Percentiles rank a stretch among this genome's conserved stretches.
These are phyloP conservation scores for Heliconius erato DNA, from an alignment of 2,888 invertebrate genomes.

Conservation along the genomic window DNA sequence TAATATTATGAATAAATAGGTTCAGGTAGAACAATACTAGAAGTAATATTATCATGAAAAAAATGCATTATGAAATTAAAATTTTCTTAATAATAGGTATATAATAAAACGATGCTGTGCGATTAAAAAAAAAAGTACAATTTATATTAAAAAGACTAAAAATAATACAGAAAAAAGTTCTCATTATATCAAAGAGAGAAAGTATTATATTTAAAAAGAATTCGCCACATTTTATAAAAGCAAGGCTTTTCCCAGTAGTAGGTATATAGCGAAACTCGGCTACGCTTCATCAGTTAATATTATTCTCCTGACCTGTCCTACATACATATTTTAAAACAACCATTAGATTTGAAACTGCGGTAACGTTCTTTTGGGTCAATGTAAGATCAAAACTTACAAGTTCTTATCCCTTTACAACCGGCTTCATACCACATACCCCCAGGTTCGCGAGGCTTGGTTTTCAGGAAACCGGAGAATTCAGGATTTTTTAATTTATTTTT, in stretches of 20 bases:
- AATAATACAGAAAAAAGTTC: neutral
- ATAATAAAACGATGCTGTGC: neutral
- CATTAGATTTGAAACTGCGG: constrained; percentile 61
- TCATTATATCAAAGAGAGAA: constrained; percentile 15
- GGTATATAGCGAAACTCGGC: constrained; percentile 13
- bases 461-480: too few relatives aligned
- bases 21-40: too few relatives aligned
- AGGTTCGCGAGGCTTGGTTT: too few relatives aligned
- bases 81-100: neutral
- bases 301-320: constrained; percentile 65
- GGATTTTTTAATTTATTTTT: too few relatives aligned
- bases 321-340: constrained; percentile 69
- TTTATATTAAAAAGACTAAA: constrained; percentile 10
- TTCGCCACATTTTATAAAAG: constrained; percentile 19
- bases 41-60: neutral
- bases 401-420: too few relatives aligned
- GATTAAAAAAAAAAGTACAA: neutral
- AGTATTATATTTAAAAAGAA: constrained; percentile 11
- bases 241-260: constrained; percentile 26
- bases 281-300: constrained; percentile 58
- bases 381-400: constrained; percentile 8
- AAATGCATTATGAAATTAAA: neutral
- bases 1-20: too few relatives aligned
- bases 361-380: constrained; percentile 39
- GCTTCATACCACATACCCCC: too few relatives aligned